Conservation (phyloP, 2,113 vertebrate genomes). For the Ciconia maguari region DNA sequence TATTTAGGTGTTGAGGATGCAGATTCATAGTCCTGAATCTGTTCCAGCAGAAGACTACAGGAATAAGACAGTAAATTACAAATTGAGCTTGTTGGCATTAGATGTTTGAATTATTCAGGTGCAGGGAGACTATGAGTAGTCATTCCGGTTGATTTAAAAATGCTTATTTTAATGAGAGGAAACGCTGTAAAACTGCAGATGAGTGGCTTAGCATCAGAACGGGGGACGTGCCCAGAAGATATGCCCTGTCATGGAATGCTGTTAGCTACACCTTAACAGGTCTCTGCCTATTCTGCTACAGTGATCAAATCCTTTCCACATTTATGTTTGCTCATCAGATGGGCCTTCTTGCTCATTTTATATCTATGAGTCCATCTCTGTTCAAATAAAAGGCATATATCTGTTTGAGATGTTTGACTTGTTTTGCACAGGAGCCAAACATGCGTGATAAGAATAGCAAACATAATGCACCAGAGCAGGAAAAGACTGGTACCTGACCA, state of each 20-base stretch:
- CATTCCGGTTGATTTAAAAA: not conserved
- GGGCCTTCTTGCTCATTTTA: not conserved
- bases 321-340: not conserved
- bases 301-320: not conserved
- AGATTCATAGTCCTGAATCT: not conserved
- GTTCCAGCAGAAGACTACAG: not conserved
- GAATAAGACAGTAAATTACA: not conserved
- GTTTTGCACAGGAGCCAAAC: conserved; percentile 15
- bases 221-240: not conserved
- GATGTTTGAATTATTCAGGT: not conserved
- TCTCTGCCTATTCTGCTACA: not conserved
- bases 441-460: conserved; percentile 35
- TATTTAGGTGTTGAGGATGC: not conserved
- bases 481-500: not conserved
- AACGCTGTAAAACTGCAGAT: not conserved
- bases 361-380: not conserved
- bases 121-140: not conserved
- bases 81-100: not conserved
- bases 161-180: not conserved
- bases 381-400: conserved; percentile 48
- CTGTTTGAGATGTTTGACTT: not conserved
- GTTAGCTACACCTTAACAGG: not conserved
- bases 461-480: not conserved
- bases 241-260: not conserved
- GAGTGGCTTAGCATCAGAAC: not conserved